Conservation (phyloP, 53 echinoderm and acorn worm genomes). For the Luidia sarsii region DNA sequence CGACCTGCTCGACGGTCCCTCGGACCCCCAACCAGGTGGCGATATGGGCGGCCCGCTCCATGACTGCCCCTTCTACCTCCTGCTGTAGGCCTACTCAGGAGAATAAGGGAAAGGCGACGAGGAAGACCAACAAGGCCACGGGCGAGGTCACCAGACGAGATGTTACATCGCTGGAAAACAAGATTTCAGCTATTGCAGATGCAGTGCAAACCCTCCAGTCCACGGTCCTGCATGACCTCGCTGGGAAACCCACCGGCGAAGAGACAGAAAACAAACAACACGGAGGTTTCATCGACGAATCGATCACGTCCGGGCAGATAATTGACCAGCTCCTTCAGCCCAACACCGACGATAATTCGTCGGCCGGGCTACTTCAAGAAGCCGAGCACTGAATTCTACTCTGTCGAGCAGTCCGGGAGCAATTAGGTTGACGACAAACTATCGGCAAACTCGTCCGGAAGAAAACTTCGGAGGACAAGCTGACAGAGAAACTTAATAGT, state of each 20-base stretch:
- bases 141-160: not conserved
- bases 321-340: not conserved
- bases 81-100: not conserved
- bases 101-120: not conserved
- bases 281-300: not conserved
- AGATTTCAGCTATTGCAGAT: not conserved
- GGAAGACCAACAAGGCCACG: not conserved
- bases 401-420: not conserved
- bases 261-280: not conserved
- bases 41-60: not conserved
- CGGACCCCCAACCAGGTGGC: not conserved
- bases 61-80: not conserved
- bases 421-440: slow-evolving; percentile 5
- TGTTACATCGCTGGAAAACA: not conserved
- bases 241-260: not conserved
- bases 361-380: not conserved
- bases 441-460: not conserved
- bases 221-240: not conserved
- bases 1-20: not conserved
- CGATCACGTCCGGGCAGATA: not conserved
- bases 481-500: slow-evolving; percentile 1
- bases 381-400: not conserved
- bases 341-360: not conserved
- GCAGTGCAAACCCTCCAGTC: not conserved
- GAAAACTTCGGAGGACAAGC: slow-evolving; percentile 1